phyloP scores from a whole-genome alignment of 2,888 invertebrate species.

The Thelaira solivaga region DNA sequence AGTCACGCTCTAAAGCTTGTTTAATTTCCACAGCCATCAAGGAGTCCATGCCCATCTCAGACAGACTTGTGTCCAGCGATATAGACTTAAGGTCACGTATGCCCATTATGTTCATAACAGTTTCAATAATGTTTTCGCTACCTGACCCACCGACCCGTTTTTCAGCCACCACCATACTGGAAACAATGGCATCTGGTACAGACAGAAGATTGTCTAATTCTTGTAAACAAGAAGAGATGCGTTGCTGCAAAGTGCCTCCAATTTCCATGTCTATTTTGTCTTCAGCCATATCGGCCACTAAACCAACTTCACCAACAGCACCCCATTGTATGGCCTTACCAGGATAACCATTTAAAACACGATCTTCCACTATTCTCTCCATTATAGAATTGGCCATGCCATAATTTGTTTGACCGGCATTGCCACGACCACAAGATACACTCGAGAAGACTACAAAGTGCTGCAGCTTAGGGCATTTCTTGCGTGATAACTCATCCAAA shows the following conservation, averaged over 20 bases:
- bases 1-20: conserved; percentile 91
- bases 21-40: conserved; percentile 97
- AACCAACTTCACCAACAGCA: conserved; percentile 90
- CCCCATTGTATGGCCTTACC: conserved; percentile 93
- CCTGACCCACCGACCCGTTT: conserved; percentile 82
- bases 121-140: conserved; percentile 83
- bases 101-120: conserved; percentile 83
- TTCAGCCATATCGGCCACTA: conserved; percentile 85
- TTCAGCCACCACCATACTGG: conserved; percentile 91
- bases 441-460: conserved; percentile 94
- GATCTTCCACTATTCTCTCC: conserved; percentile 89
- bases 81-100: conserved; percentile 83
- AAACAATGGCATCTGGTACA: conserved; percentile 83
- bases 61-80: conserved; percentile 84
- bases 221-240: conserved; percentile 86
- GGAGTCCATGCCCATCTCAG: conserved; percentile 96
- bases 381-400: conserved; percentile 92
- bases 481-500: conserved; percentile 83
- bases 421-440: conserved; percentile 91
- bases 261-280: conserved; percentile 82
- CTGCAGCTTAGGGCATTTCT: conserved; percentile 79
- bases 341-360: conserved; percentile 83
- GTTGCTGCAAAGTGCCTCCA: conserved; percentile 89
- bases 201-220: conserved; percentile 85
- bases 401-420: conserved; percentile 89